Evolutionary conservation across 2,113 vertebrate genomes (phyloP).

Genomic region (Phrynocephalus versicolor): DNA sequence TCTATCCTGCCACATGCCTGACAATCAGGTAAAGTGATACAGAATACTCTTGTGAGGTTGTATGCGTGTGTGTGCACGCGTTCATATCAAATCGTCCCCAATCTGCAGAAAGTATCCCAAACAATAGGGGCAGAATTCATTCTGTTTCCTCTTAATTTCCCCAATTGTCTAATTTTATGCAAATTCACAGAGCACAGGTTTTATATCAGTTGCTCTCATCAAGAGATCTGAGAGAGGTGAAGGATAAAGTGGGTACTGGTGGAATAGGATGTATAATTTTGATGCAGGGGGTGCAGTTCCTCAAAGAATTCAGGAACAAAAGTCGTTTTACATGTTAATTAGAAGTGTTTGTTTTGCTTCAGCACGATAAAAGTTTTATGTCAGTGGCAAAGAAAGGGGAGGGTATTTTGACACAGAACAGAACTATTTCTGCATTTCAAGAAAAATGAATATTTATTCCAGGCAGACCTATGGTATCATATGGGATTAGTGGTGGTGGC

Average conservation of each 20-base stretch:
- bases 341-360: slow-evolving; percentile 63
- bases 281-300: neutral
- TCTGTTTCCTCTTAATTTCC: slow-evolving; percentile 66
- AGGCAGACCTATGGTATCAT: slow-evolving; percentile 64
- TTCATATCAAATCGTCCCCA: slow-evolving; percentile 46
- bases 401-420: slow-evolving; percentile 60
- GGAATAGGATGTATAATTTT: slow-evolving; percentile 32
- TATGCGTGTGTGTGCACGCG: too few species aligned
- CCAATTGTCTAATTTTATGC: slow-evolving; percentile 69
- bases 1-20: slow-evolving; percentile 38
- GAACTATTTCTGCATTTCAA: slow-evolving; percentile 61
- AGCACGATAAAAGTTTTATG: slow-evolving; percentile 59
- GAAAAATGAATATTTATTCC: slow-evolving; percentile 64
- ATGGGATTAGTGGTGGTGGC: slow-evolving; percentile 63
- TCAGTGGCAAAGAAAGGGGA: slow-evolving; percentile 44
- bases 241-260: slow-evolving; percentile 18
- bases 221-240: slow-evolving; percentile 65
- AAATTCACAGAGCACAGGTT: slow-evolving; percentile 68
- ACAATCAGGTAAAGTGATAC: slow-evolving; percentile 55
- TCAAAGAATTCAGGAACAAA: slow-evolving; percentile 30
- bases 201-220: slow-evolving; percentile 60
- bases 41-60: slow-evolving; percentile 39
- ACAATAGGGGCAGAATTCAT: slow-evolving; percentile 57
- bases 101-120: slow-evolving; percentile 62
- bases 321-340: slow-evolving; percentile 65